Evolutionary conservation across 2,797 vertebrate species (phyloP).

Genomic region (Eidolon dupreanum): DNA sequence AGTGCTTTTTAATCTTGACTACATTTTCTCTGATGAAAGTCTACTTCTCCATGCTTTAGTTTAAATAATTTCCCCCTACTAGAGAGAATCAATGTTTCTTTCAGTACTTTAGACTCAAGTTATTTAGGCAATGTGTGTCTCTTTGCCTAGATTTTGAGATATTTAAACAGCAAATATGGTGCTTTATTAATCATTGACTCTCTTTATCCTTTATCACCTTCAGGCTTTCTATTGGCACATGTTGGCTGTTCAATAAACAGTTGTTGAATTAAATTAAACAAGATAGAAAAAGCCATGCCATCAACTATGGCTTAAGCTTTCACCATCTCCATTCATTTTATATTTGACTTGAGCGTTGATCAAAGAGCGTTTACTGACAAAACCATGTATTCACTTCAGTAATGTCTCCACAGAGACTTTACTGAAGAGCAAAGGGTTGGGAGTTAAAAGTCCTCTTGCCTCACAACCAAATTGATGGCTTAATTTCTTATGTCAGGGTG

Average conservation of each 20-base stretch:
- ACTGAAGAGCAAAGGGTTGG: neutral
- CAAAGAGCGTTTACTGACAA: conserved; percentile 60
- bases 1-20: neutral
- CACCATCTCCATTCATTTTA: neutral
- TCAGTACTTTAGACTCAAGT: neutral
- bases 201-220: conserved; percentile 26
- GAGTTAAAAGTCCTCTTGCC: conserved; percentile 47
- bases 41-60: neutral
- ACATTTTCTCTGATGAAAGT: neutral
- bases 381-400: neutral
- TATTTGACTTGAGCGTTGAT: conserved; percentile 50
- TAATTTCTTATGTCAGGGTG: neutral
- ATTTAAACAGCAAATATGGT: conserved; percentile 42
- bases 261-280: conserved; percentile 58
- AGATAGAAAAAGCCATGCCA: conserved; percentile 12
- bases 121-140: neutral
- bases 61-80: neutral
- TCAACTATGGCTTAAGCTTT: conserved; percentile 40
- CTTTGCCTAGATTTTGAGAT: conserved; percentile 31
- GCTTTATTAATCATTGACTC: neutral
- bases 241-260: conserved; percentile 62
- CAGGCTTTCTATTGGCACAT: neutral
- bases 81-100: neutral
- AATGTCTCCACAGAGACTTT: conserved; percentile 18
- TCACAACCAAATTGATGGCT: neutral